Percentiles rank a stretch among this genome's conserved stretches.
These are phyloP conservation scores for Catagonus wagneri DNA, from an alignment of 2,113 vertebrate genomes.

Conservation along the genomic window DNA sequence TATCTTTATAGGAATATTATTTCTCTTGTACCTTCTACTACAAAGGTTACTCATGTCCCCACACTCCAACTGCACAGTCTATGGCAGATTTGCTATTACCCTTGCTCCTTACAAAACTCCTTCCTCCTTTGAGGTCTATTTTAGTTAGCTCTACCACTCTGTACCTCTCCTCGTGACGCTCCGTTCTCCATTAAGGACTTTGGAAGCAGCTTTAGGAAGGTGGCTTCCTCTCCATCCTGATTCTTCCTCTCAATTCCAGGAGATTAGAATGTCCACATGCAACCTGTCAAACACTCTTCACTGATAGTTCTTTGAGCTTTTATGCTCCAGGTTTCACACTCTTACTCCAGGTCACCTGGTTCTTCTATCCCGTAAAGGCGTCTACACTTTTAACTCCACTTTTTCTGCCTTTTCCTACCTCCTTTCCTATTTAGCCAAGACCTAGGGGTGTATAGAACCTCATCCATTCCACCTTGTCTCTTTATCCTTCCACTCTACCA, in stretches of 20 bases:
- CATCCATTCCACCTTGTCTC: not conserved
- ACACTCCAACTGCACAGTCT: not conserved
- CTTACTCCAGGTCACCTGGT: not conserved
- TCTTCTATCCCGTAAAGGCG: not conserved
- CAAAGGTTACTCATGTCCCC: conserved; percentile 11
- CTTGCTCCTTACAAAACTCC: not conserved
- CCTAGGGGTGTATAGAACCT: not conserved
- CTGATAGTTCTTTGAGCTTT: conserved; percentile 28
- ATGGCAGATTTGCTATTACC: not conserved
- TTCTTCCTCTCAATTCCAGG: not conserved
- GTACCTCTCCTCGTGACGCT: not conserved
- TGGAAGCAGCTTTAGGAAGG: not conserved
- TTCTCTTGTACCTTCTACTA: not conserved
- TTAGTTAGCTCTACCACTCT: not conserved
- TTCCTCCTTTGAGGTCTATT: not conserved
- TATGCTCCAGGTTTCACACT: not conserved
- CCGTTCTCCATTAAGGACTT: not conserved
- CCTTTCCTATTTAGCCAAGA: not conserved
- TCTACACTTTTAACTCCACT: not conserved
- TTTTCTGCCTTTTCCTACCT: not conserved
- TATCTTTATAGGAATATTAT: conserved; percentile 6
- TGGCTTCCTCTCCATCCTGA: not conserved
- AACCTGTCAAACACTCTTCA: not conserved
- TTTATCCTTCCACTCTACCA: not conserved
- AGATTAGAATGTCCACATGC: not conserved